phyloP scores from a whole-genome alignment of 2,888 invertebrate species.

The Invenusta paracnida region DNA sequence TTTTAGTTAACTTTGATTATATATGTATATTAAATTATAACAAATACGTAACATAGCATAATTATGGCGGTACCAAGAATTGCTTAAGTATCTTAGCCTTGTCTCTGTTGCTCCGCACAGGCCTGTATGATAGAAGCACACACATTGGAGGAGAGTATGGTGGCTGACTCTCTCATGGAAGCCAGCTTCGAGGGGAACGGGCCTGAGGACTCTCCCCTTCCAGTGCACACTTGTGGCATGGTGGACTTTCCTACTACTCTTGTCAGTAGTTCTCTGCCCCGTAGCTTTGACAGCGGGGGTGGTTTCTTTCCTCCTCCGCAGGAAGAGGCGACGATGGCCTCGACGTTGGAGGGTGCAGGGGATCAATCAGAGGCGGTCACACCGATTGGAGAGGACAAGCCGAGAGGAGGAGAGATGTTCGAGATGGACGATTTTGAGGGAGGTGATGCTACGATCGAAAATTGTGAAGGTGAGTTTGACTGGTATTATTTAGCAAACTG shows the following conservation, averaged over 20 bases:
- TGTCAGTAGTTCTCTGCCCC: background rate
- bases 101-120: too few relatives aligned
- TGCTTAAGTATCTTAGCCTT: too few relatives aligned
- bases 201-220: background rate
- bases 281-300: background rate
- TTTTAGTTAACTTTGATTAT: too few relatives aligned
- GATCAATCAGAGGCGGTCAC: background rate
- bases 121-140: background rate
- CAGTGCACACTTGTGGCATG: background rate
- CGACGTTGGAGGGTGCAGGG: background rate
- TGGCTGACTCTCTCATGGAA: background rate
- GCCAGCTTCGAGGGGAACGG: constrained; percentile 15
- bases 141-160: background rate
- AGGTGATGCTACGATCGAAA: too few relatives aligned
- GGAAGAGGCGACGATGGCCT: background rate
- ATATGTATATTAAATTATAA: too few relatives aligned
- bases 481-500: too few relatives aligned
- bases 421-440: background rate
- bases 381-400: background rate
- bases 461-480: too few relatives aligned
- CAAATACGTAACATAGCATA: too few relatives aligned
- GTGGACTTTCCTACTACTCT: background rate
- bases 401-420: background rate
- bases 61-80: too few relatives aligned
- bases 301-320: background rate